Base-by-base conservation (phyloP, 2,113 vertebrate genomes). In the Odontesthes bonariensis region DNA sequence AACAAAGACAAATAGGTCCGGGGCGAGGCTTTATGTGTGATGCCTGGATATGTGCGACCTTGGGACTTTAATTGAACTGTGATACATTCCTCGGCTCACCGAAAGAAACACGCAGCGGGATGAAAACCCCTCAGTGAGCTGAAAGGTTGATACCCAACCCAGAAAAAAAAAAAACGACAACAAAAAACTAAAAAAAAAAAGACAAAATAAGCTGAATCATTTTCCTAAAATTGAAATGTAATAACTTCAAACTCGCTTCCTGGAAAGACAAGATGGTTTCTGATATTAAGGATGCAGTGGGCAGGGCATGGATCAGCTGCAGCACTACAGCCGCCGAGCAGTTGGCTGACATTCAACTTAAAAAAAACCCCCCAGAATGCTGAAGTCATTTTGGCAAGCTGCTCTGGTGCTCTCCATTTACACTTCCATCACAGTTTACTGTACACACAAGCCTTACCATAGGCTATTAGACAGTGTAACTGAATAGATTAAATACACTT, bases 1-100 rank as follows among this genome's bases (percentile, higher is more conserved):
- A 93, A 93, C 86, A 88, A 93, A 94, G 93, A 94, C 81, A 79
- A 92, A 94, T 91, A 73, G 91, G 88, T 86, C 81, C 73, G 16
- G 57, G 73, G 60, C 74, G 74, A 59, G 60, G 73, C 73, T 83
- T 87, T 81, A 64, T 69, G 76, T 23, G 75, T 77, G 85, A 83
- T 82, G 75, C 84, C 79, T 73, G 85, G 83, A 76, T 83, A 86
- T 11, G 61, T 19, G 23, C 64, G 89, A 94, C 93, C 93, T 92
- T 91, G 88, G 87, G 88, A 74, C 86, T 86, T 64, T 85, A 85
- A 90, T 86, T 91, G 91, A 90, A 86, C 85, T 60, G 89, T 82
- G 89, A 91, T 88, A 82, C 84, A 79, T 83, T 83, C 31, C 65
- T 73, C 74, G 55, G 81, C 75, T 77, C 63, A 16, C 59, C 56